Conservation (phyloP, 1,140 invertebrate genomes). For the Cyrtorhinus lividipennis region DNA sequence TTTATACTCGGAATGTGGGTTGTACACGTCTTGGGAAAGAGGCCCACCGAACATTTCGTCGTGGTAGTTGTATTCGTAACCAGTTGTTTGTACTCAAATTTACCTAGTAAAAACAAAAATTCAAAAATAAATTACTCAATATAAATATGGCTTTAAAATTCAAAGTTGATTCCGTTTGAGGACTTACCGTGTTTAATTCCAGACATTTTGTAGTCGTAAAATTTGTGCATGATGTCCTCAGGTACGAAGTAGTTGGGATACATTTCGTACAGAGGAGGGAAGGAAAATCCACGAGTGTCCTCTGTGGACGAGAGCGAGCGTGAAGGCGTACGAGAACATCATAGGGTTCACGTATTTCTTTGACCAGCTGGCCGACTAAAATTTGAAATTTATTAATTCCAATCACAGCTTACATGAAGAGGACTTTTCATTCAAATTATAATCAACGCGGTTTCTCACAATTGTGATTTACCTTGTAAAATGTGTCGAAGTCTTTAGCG, state of each 20-base stretch:
- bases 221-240: slow-evolving; percentile 39
- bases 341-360: slow-evolving; percentile 44
- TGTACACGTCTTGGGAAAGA: slow-evolving; percentile 29
- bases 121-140: too few relatives aligned
- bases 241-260: slow-evolving; percentile 48
- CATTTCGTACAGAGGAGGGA: slow-evolving; percentile 52
- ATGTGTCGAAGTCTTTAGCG: slow-evolving; percentile 37
- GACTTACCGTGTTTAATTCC: slow-evolving; percentile 34
- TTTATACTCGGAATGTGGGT: slow-evolving; percentile 38
- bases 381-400: too few relatives aligned
- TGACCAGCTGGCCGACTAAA: slow-evolving; percentile 46
- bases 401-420: slow-evolving; percentile 30
- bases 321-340: slow-evolving; percentile 45
- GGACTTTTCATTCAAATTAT: slow-evolving; percentile 13
- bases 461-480: too few relatives aligned
- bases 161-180: too few relatives aligned
- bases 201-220: slow-evolving; percentile 33
- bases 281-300: slow-evolving; percentile 40
- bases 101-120: too few relatives aligned
- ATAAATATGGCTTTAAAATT: too few relatives aligned
- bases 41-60: slow-evolving; percentile 27
- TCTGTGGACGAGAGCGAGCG: slow-evolving; percentile 43
- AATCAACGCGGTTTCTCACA: too few relatives aligned
- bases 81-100: slow-evolving; percentile 22
- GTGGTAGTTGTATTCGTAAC: slow-evolving; percentile 27